Conservation (phyloP, 2,888 invertebrate genomes). For the Aethes cnicana region DNA sequence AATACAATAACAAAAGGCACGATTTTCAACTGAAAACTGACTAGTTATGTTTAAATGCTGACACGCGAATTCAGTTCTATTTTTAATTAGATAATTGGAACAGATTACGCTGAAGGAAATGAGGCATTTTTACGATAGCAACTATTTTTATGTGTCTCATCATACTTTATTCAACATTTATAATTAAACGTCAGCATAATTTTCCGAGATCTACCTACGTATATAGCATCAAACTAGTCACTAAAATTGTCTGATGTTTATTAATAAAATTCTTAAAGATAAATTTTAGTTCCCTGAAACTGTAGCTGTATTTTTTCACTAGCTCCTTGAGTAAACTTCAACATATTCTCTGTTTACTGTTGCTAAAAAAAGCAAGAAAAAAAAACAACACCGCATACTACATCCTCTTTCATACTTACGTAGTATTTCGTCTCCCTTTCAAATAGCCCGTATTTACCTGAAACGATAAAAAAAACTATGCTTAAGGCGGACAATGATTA, state of each 20-base stretch:
- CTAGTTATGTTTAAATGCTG: constrained; percentile 15
- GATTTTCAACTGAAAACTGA: constrained; percentile 20
- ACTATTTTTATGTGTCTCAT: neutral
- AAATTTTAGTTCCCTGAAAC: no score
- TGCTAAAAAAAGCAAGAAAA: no score
- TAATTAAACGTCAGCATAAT: constrained; percentile 1
- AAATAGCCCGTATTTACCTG: constrained; percentile 21
- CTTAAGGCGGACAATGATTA: constrained; percentile 42
- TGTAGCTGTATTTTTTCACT: no score
- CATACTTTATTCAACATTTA: neutral
- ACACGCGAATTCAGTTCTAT: constrained; percentile 26
- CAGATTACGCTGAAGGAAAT: constrained; percentile 22
- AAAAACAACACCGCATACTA: no score
- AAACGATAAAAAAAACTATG: constrained; percentile 34
- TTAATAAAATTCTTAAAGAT: no score
- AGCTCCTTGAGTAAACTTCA: no score
- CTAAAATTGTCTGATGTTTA: no score
- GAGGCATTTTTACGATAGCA: neutral
- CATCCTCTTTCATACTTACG: no score
- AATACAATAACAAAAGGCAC: constrained; percentile 7
- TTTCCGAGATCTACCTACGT: no score
- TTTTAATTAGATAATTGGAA: constrained; percentile 26
- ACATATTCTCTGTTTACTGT: no score
- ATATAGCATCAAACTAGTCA: no score
- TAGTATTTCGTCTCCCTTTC: neutral